Base-by-base conservation (phyloP, 1,140 invertebrate genomes). In the Sinella curviseta region DNA sequence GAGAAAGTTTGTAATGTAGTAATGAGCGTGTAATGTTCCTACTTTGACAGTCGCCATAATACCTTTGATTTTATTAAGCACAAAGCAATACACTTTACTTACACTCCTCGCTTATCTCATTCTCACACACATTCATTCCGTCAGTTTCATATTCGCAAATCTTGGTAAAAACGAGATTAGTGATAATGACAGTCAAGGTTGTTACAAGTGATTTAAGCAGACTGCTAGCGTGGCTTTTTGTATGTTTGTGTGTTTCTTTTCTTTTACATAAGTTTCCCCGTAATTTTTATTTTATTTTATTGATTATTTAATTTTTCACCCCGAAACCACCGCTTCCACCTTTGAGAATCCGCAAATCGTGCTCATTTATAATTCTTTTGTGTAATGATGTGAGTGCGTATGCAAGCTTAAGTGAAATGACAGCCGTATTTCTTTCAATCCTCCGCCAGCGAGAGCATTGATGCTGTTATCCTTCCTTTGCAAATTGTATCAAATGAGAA, bases 111-210 rank as follows among this genome's bases (percentile, higher is more conserved):
- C 39, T 48, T 48, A 48, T 48, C 39, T 48, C 39, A 48, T 12
- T 48, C 20, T 48, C n/a, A 12, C 39, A 48, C 20, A 12, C 39
- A 12, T 48, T 48, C 39, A 48, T 12, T 48, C 20, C 39, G 20
- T 12, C 20, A 12, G 8, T 48, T 48, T 48, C 20, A n/a, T n/a
- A n/a, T n/a, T n/a, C n/a, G n/a, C n/a, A 48, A 48, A 48, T 48
- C 39, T 48, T 48, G 8, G 8, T 48, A 48, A 48, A 48, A 12
- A 48, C 39, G 39, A 48, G 39, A 20, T 48, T 16, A 65, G 16
- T 65, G 57, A 65, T 65, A 26, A 65, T 48, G 57, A 65, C 57
- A 65, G 26, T 65, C 57, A 65, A 65, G 57, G 57, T 65, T 65
- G 57, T 65, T 48, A 65, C 57, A n/a, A 65, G 57, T 48, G 20